phyloP scores from a whole-genome alignment of 2,113 vertebrate species.

The Pampusana beccarii region DNA sequence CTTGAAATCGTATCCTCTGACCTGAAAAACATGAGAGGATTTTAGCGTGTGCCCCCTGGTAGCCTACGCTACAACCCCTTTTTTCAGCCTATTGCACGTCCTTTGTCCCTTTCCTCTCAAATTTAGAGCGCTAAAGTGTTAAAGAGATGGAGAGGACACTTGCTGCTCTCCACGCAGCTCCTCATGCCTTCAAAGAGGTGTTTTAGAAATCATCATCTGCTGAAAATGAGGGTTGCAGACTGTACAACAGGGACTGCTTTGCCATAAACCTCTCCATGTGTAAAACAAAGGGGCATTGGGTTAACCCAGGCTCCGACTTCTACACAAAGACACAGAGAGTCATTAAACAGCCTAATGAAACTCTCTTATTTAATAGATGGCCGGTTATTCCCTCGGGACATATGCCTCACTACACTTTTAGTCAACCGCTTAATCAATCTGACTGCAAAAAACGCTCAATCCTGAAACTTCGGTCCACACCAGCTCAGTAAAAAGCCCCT shows the following conservation, averaged over 20 bases:
- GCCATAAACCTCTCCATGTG: not conserved
- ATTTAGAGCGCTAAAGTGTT: not conserved
- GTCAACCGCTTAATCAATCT: not conserved
- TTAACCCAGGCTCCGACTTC: not conserved
- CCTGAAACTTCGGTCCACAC: not conserved
- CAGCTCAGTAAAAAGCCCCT: not conserved
- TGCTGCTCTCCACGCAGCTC: not conserved
- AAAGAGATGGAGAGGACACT: not conserved
- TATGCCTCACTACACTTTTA: not conserved
- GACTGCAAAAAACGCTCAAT: not conserved
- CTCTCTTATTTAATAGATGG: not conserved
- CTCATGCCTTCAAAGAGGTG: not conserved
- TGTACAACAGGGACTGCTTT: not conserved
- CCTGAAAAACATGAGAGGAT: constrained; percentile 72
- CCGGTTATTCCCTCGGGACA: not conserved
- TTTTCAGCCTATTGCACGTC: not conserved
- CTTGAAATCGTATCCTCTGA: constrained; percentile 97
- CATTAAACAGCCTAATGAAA: not conserved
- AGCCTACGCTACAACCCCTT: not conserved
- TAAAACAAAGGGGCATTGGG: not conserved
- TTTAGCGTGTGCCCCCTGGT: not conserved
- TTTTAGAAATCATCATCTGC: not conserved
- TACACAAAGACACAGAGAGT: not conserved
- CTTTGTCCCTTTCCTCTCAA: fast-evolving
- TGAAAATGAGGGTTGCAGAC: not conserved